These are phyloP conservation scores for Unio pictorum DNA, from an alignment of 2,888 invertebrate species.

Conservation along the genomic window DNA sequence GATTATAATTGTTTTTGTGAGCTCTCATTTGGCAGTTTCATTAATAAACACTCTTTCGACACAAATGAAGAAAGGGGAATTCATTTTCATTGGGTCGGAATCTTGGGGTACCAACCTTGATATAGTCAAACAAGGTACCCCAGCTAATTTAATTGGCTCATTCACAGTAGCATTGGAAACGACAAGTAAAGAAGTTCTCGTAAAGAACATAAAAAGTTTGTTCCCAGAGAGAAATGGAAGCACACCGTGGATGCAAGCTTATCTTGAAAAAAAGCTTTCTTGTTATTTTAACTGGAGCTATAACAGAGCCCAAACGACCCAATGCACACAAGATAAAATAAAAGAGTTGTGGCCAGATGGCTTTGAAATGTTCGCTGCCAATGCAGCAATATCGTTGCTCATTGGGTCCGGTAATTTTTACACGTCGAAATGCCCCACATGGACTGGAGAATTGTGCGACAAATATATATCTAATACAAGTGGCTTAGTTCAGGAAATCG, in stretches of 20 bases:
- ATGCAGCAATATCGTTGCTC: constrained; percentile 12
- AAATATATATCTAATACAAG: constrained; percentile 1
- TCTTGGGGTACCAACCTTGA: constrained; percentile 20
- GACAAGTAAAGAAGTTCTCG: constrained; percentile 2
- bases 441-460: constrained; percentile 8
- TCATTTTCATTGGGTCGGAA: constrained; percentile 37
- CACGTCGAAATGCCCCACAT: constrained; percentile 7
- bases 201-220: constrained; percentile 2
- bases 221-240: neutral
- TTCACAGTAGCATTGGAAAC: constrained; percentile 17
- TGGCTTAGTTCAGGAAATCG: constrained; percentile 1
- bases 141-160: constrained; percentile 19
- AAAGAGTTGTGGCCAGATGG: constrained; percentile 8
- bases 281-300: constrained; percentile 15
- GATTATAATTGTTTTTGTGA: constrained; percentile 29
- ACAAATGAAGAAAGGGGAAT: constrained; percentile 21
- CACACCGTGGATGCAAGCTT: constrained; percentile 13
- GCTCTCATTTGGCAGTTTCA: constrained; percentile 13
- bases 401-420: constrained; percentile 12
- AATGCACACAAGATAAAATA: no score
- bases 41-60: constrained; percentile 7
- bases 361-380: constrained; percentile 12
- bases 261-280: constrained; percentile 4
- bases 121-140: constrained; percentile 7
- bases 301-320: constrained; percentile 2